These are phyloP conservation scores for Drosophila demipolita DNA, from an alignment of 2,888 invertebrate genomes.

Conservation along the genomic window DNA sequence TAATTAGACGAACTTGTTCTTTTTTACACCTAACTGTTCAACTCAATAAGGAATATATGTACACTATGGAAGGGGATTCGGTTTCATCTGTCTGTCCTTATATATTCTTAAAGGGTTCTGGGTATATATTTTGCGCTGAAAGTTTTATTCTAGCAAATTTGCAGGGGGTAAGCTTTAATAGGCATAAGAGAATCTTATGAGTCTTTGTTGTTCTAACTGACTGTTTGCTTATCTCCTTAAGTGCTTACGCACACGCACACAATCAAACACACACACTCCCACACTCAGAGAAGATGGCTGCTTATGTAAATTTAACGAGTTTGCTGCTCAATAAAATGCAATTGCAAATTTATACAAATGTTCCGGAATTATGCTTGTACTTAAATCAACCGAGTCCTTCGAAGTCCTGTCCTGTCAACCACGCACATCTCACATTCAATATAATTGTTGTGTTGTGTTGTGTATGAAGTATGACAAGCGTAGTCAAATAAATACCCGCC, in stretches of 20 bases:
- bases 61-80: neutral
- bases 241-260: conserved; percentile 1
- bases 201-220: conserved; percentile 16
- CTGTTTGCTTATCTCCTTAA: conserved; percentile 11
- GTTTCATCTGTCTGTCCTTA: neutral
- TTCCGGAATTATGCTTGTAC: conserved; percentile 64
- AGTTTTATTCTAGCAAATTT: neutral
- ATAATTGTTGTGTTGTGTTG: conserved; percentile 62
- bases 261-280: neutral
- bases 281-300: conserved; percentile 3
- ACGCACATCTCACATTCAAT: conserved; percentile 60
- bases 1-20: neutral
- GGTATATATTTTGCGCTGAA: neutral
- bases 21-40: neutral
- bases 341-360: conserved; percentile 77
- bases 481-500: conserved; percentile 58
- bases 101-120: too few relatives aligned
- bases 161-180: neutral
- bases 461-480: conserved; percentile 65
- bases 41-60: neutral
- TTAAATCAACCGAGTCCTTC: conserved; percentile 47
- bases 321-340: conserved; percentile 71
- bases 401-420: conserved; percentile 29
- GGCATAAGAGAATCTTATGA: conserved; percentile 21
- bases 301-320: conserved; percentile 66